Percentiles rank a stretch among this genome's conserved stretches.
phyloP scores from a whole-genome alignment of 2,888 invertebrate species.

The Drosophila rubida region DNA sequence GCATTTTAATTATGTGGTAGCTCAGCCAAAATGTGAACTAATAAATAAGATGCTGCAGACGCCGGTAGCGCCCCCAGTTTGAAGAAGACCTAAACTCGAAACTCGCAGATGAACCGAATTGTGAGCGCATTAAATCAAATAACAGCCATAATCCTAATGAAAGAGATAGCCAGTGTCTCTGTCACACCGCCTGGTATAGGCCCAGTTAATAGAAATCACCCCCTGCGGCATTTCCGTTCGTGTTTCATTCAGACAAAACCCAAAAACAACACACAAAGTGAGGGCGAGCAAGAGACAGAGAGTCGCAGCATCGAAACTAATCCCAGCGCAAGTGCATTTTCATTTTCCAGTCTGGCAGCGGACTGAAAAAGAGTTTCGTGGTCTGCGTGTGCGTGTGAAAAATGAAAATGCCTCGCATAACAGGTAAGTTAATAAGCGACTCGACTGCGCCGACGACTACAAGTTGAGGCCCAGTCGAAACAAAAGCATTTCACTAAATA shows the following conservation, averaged over 20 bases:
- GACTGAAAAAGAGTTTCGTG: conserved; percentile 22
- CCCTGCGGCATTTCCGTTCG: conserved; percentile 74
- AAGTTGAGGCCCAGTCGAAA: conserved; percentile 40
- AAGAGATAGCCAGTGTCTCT: conserved; percentile 17
- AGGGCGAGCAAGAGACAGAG: conserved; percentile 32
- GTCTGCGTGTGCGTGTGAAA: conserved; percentile 71
- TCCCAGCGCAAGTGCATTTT: conserved; percentile 68
- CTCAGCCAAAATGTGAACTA: conserved; percentile 50
- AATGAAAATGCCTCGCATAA: conserved; percentile 64
- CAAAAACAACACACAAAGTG: conserved; percentile 24
- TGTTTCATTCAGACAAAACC: conserved; percentile 48
- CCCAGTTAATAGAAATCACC: conserved; percentile 64
- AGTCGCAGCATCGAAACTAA: conserved; percentile 50
- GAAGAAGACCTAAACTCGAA: background rate
- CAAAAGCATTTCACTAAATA: conserved; percentile 75
- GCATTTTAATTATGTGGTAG: conserved; percentile 64
- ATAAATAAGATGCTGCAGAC: conserved; percentile 54
- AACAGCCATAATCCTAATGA: conserved; percentile 55
- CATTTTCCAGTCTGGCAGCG: conserved; percentile 60
- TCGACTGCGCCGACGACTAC: conserved; percentile 12
- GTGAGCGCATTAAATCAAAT: conserved; percentile 50
- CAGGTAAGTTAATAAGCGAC: conserved; percentile 78
- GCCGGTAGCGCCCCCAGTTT: conserved; percentile 40
- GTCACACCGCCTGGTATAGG: conserved; percentile 19
- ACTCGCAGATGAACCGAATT: conserved; percentile 9